These are phyloP conservation scores for Siderastrea radians DNA, from an alignment of 92 coral and sea anemone species.

Conservation along the genomic window DNA sequence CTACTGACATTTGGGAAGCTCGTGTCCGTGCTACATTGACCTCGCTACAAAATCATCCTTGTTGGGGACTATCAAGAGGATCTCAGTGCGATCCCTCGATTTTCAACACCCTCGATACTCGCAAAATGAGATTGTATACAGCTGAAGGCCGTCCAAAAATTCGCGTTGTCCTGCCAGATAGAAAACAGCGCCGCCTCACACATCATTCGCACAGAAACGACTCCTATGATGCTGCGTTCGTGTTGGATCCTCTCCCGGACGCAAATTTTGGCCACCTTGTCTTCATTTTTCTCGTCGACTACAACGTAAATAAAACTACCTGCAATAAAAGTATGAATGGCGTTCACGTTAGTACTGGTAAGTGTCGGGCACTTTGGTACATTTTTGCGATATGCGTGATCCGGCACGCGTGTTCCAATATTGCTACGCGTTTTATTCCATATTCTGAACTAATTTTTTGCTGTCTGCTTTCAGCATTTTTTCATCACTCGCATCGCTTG, in stretches of 20 bases:
- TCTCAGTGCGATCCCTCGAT: conserved; percentile 67
- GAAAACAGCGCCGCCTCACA: conserved; percentile 57
- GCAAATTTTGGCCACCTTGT: conserved; percentile 95
- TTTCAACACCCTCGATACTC: conserved; percentile 54
- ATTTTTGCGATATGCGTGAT: neutral
- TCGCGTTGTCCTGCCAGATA: conserved; percentile 81
- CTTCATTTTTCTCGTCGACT: conserved; percentile 84
- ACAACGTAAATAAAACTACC: conserved; percentile 59
- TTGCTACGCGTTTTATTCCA: neutral
- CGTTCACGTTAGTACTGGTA: conserved; percentile 73
- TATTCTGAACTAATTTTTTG: neutral
- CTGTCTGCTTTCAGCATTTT: neutral
- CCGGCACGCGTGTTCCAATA: neutral
- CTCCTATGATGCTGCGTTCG: conserved; percentile 84
- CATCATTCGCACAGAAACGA: conserved; percentile 51
- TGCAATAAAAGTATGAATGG: conserved; percentile 73
- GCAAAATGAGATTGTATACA: conserved; percentile 83
- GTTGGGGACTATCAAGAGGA: conserved; percentile 72
- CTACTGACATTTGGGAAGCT: conserved; percentile 67
- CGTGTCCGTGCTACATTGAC: conserved; percentile 79
- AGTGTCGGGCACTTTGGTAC: conserved; percentile 35
- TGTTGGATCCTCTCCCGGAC: conserved; percentile 91
- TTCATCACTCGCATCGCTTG: neutral
- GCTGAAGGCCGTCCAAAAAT: conserved; percentile 71
- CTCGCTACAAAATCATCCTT: conserved; percentile 72